phyloP scores from a whole-genome alignment of 2,113 vertebrate genomes.

The Ellobius talpinus region DNA sequence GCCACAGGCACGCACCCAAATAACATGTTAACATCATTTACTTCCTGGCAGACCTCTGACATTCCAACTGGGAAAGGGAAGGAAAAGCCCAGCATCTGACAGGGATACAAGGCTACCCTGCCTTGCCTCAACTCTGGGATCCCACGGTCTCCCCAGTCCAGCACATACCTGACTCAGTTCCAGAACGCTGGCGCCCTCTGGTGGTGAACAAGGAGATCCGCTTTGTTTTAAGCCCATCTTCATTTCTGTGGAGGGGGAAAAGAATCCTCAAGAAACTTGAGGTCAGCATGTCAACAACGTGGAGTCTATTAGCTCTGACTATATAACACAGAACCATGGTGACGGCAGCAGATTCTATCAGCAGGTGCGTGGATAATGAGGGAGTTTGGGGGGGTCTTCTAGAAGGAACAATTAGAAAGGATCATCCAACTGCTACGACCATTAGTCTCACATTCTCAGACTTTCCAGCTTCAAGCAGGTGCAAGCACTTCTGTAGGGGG shows the following conservation, averaged over 20 bases:
- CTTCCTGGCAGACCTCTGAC: background rate
- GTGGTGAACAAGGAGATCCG: conserved; percentile 93
- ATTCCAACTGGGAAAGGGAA: background rate
- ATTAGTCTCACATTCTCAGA: background rate
- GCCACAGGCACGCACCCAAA: accelerated
- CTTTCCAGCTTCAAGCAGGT: background rate
- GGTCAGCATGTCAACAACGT: background rate
- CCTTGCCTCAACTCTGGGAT: accelerated
- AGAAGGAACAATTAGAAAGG: background rate
- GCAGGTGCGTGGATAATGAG: accelerated
- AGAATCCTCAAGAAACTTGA: background rate
- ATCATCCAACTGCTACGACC: background rate
- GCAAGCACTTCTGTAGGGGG: background rate
- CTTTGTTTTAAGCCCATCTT: conserved; percentile 91
- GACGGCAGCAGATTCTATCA: too few species aligned
- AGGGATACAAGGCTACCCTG: accelerated
- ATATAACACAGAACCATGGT: accelerated
- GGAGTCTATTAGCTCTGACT: background rate
- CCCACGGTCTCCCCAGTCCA: accelerated
- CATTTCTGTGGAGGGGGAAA: conserved; percentile 85
- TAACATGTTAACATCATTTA: background rate
- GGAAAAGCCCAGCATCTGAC: background rate
- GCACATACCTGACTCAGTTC: conserved; percentile 91
- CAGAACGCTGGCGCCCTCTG: conserved; percentile 89
- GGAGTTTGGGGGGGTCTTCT: background rate